phyloP scores from a whole-genome alignment of 2,113 vertebrate genomes.

The Scatophagus argus region DNA sequence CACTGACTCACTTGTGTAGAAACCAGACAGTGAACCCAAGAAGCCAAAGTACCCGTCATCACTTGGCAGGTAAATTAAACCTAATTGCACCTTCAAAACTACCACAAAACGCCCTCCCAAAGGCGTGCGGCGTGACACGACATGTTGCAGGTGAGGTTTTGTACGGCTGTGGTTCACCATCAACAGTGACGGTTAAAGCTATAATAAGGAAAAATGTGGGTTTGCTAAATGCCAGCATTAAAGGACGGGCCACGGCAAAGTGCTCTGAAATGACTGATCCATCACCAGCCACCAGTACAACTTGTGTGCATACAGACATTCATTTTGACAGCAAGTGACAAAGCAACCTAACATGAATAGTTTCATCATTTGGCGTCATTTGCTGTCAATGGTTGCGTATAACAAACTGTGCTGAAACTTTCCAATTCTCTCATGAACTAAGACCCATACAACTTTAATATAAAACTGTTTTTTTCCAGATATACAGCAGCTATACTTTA shows the following conservation, averaged over 20 bases:
- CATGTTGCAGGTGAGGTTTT: constrained; percentile 69
- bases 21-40: constrained; percentile 61
- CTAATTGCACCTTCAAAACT: constrained; percentile 71
- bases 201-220: constrained; percentile 57
- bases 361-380: not conserved
- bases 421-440: not conserved
- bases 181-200: constrained; percentile 42
- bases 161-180: constrained; percentile 31
- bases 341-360: not conserved
- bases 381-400: not conserved
- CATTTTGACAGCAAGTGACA: constrained; percentile 4
- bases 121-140: constrained; percentile 64
- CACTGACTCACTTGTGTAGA: constrained; percentile 49
- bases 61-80: constrained; percentile 69
- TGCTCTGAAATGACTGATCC: constrained; percentile 36
- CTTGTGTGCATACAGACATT: not conserved
- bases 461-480: constrained; percentile 14
- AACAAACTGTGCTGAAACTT: not conserved
- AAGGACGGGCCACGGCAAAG: constrained; percentile 37
- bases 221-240: constrained; percentile 32
- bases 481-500: not conserved
- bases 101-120: constrained; percentile 57
- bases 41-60: constrained; percentile 60
- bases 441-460: not conserved
- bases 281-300: constrained; percentile 20